These are phyloP conservation scores for Crenuchus spilurus DNA, from an alignment of 2,797 vertebrate genomes.

Conservation along the genomic window DNA sequence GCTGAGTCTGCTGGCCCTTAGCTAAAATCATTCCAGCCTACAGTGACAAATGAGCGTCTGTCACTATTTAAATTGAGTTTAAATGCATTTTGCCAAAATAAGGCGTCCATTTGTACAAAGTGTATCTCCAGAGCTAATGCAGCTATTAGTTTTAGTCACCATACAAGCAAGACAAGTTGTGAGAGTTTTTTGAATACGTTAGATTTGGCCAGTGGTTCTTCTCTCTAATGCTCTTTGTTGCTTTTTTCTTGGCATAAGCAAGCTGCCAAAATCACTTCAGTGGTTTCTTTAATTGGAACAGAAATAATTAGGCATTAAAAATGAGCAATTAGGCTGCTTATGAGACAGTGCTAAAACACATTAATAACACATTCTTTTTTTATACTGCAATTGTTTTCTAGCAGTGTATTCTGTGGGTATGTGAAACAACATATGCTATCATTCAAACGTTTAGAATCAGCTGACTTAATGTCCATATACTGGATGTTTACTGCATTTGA, in stretches of 20 bases:
- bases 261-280: conserved; percentile 10
- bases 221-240: conserved; percentile 22
- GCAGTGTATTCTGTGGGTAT: neutral
- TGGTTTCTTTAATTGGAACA: conserved; percentile 20
- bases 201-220: conserved; percentile 19
- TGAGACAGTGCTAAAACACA: neutral
- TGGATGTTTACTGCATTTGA: too few relatives aligned
- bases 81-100: neutral
- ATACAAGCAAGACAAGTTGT: neutral
- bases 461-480: too few relatives aligned
- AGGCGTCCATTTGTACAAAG: neutral
- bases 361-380: conserved; percentile 4
- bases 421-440: neutral
- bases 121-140: neutral
- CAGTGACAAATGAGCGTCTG: neutral
- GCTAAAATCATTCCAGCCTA: neutral
- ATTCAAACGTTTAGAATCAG: neutral
- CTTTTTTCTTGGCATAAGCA: conserved; percentile 11
- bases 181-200: conserved; percentile 15
- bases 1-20: neutral
- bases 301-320: conserved; percentile 12
- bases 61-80: neutral
- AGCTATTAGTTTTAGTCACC: conserved; percentile 2
- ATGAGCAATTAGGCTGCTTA: neutral
- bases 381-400: neutral